A percentile compares a stretch with the other conserved stretches of the same genome.
These are phyloP conservation scores for Xenops minutus DNA, from an alignment of 2,797 vertebrate species.

Conservation along the genomic window DNA sequence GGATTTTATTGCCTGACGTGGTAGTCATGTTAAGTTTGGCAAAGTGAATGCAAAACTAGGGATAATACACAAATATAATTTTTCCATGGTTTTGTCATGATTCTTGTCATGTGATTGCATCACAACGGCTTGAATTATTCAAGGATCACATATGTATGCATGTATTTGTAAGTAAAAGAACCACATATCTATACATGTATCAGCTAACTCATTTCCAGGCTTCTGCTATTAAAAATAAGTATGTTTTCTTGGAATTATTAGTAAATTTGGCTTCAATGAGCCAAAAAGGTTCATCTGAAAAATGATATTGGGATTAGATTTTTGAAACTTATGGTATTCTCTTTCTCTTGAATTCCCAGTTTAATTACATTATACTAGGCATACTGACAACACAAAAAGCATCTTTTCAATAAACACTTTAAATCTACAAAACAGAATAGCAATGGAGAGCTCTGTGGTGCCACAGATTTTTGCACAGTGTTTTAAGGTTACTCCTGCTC, in stretches of 20 bases:
- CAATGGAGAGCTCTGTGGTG: background rate
- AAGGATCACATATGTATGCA: background rate
- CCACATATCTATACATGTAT: background rate
- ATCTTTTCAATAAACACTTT: conserved; percentile 6
- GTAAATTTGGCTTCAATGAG: background rate
- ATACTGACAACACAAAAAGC: conserved; percentile 17
- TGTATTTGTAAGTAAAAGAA: background rate
- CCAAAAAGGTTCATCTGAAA: background rate
- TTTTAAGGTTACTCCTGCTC: background rate
- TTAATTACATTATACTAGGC: conserved; percentile 12
- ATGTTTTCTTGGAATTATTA: background rate
- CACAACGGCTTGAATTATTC: background rate
- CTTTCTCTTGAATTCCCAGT: conserved; percentile 27
- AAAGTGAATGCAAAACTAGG: background rate
- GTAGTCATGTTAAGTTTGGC: background rate
- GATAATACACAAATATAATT: background rate
- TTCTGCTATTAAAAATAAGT: background rate
- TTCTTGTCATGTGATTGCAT: background rate
- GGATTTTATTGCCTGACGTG: background rate
- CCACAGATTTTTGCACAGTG: background rate
- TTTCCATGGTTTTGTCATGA: background rate
- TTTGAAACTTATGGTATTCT: background rate
- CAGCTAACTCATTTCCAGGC: background rate
- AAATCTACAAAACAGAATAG: background rate
- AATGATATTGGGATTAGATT: background rate